Conservation (phyloP, 2,113 vertebrate species). For the Sprattus sprattus region DNA sequence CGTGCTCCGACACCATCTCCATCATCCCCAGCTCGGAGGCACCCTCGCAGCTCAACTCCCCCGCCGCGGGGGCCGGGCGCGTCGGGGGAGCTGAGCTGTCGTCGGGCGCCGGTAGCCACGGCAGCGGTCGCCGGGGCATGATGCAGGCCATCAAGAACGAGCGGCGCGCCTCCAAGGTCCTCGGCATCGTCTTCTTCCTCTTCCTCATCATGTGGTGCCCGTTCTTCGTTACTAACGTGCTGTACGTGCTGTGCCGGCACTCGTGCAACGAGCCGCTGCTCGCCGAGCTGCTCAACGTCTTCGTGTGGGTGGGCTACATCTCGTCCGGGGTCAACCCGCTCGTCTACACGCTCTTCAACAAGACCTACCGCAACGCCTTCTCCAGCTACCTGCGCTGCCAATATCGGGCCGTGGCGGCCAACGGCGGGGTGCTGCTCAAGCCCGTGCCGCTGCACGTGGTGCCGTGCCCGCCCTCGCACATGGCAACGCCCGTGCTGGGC, state of each 20-base stretch:
- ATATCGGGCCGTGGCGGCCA: slow-evolving; percentile 65
- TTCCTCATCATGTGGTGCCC: slow-evolving; percentile 99
- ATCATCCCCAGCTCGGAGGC: slow-evolving; percentile 80
- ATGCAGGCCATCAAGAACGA: slow-evolving; percentile 99
- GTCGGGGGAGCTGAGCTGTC: no score
- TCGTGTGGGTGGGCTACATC: slow-evolving; percentile 98
- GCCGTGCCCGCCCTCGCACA: slow-evolving; percentile 73
- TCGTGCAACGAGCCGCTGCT: slow-evolving; percentile 84
- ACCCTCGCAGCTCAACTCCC: slow-evolving; percentile 81
- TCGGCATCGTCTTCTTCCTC: slow-evolving; percentile 97
- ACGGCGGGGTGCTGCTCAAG: slow-evolving; percentile 52
- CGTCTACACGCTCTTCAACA: slow-evolving; percentile 98
- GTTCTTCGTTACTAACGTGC: slow-evolving; percentile 96
- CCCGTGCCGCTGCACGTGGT: slow-evolving; percentile 61
- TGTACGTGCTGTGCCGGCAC: slow-evolving; percentile 86
- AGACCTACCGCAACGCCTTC: slow-evolving; percentile 92
- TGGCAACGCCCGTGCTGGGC: slow-evolving; percentile 76
- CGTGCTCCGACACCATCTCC: slow-evolving; percentile 69
- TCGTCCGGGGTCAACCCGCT: slow-evolving; percentile 95
- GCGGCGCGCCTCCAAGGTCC: slow-evolving; percentile 91
- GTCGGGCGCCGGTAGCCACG: not conserved
- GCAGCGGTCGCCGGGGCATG: slow-evolving; percentile 82
- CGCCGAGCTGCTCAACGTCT: slow-evolving; percentile 89
- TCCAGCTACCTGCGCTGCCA: slow-evolving; percentile 91
- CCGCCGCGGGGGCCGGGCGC: slow-evolving; percentile 65